These are phyloP conservation scores for Lucilia cuprina DNA, from an alignment of 1,140 invertebrate species.

Conservation along the genomic window DNA sequence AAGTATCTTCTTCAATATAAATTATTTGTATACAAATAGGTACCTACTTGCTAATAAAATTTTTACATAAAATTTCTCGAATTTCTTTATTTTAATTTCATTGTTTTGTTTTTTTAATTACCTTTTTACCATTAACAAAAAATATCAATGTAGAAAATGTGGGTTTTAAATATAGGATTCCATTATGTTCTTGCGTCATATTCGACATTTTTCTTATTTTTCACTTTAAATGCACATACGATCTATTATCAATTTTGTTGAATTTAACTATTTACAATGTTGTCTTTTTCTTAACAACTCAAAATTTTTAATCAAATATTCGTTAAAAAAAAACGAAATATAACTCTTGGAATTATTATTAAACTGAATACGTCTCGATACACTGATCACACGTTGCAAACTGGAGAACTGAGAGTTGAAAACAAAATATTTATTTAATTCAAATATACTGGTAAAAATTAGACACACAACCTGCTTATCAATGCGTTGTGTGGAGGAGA, in stretches of 20 bases:
- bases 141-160: slow-evolving; percentile 60
- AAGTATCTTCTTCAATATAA: no score
- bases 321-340: neutral
- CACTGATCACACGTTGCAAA: slow-evolving; percentile 6
- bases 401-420: neutral
- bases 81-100: no score
- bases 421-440: neutral
- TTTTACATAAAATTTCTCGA: no score
- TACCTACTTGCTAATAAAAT: no score
- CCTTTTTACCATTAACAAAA: slow-evolving; percentile 66
- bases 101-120: slow-evolving; percentile 43
- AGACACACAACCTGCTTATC: no score
- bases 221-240: neutral
- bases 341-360: neutral
- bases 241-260: neutral
- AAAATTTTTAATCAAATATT: neutral
- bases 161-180: neutral
- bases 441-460: no score
- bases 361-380: neutral
- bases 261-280: neutral
- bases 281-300: neutral
- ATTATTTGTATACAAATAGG: no score
- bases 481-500: no score
- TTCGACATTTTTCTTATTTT: neutral
- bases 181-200: neutral